Evolutionary conservation across 35 echinoderm and acorn worm species (phyloP).

Genomic region (Stichopus chloronotus): DNA sequence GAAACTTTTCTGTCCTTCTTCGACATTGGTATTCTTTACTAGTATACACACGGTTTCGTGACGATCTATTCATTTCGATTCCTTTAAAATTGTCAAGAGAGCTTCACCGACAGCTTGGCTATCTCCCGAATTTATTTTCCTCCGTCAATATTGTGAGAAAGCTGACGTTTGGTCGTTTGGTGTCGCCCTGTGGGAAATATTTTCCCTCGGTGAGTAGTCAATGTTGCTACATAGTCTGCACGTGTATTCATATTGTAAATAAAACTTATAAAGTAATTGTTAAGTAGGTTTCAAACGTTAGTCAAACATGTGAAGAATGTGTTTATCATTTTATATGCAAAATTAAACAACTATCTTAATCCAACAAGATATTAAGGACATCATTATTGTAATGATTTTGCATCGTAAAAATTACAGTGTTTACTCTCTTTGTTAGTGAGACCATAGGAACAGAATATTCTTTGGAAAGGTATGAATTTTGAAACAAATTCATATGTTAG

Average conservation of each 20-base stretch:
- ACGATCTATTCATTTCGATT: not conserved
- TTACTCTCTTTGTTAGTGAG: too few species aligned
- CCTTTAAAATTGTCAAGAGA: not conserved
- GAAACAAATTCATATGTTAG: too few species aligned
- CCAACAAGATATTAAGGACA: not conserved
- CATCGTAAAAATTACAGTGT: too few species aligned
- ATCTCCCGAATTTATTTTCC: constrained; percentile 25
- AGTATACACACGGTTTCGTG: not conserved
- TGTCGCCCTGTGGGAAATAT: constrained; percentile 39
- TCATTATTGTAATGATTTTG: not conserved
- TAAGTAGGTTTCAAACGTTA: not conserved
- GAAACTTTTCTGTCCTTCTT: not conserved
- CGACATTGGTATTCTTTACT: not conserved
- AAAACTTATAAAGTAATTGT: not conserved
- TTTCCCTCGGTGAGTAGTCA: constrained; percentile 13
- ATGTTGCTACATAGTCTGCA: not conserved
- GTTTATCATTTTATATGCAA: not conserved
- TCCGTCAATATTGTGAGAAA: not conserved
- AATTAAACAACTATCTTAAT: not conserved
- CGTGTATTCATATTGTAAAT: not conserved
- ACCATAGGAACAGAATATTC: too few species aligned
- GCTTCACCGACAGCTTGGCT: not conserved
- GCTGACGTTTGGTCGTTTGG: constrained; percentile 15
- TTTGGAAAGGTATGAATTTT: too few species aligned
- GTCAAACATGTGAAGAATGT: not conserved